phyloP scores from a whole-genome alignment of 2,113 vertebrate species.

The Microtus ochrogaster region DNA sequence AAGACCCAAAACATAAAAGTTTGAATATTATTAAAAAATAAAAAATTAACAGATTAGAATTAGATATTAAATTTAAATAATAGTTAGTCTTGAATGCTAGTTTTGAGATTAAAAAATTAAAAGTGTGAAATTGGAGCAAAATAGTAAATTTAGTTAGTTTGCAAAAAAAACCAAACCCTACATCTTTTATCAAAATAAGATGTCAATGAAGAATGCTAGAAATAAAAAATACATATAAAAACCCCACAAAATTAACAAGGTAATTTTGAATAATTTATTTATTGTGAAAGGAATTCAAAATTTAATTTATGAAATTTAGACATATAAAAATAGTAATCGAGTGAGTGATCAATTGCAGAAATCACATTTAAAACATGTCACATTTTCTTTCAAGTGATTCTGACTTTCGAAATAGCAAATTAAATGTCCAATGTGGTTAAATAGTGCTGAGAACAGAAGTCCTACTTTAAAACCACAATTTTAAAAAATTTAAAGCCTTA shows the following conservation, averaged over 20 bases:
- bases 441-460: constrained; percentile 40
- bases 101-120: constrained; percentile 33
- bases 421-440: constrained; percentile 36
- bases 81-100: not conserved
- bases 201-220: not conserved
- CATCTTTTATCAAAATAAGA: constrained; percentile 36
- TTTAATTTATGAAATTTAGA: constrained; percentile 54
- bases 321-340: constrained; percentile 58
- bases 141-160: constrained; percentile 57
- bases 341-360: constrained; percentile 45
- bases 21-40: constrained; percentile 17
- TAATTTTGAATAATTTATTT: constrained; percentile 46
- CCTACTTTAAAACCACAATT: constrained; percentile 57
- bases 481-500: constrained; percentile 52
- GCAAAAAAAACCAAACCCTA: not conserved
- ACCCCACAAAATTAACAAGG: constrained; percentile 44
- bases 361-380: constrained; percentile 44
- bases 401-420: constrained; percentile 62
- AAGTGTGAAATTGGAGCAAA: constrained; percentile 42
- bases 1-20: constrained; percentile 56
- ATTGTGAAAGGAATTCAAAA: constrained; percentile 31
- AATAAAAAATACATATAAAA: constrained; percentile 45
- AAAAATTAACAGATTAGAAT: not conserved
- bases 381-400: constrained; percentile 43
- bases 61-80: constrained; percentile 11